These are phyloP conservation scores for Meleagris gallopavo DNA, from an alignment of 2,113 vertebrate genomes.

Conservation along the genomic window DNA sequence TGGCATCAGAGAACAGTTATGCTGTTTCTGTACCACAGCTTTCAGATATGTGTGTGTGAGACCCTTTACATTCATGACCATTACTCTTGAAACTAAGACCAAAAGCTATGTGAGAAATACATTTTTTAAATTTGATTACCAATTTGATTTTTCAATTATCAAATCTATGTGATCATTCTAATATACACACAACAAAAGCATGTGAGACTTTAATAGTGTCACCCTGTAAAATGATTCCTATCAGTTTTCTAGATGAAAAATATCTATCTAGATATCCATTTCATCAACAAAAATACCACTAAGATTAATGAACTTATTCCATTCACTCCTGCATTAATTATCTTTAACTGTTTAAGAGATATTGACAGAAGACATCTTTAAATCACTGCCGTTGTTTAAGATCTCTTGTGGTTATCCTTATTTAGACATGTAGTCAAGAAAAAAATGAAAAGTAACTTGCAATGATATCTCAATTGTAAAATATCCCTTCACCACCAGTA, in stretches of 20 bases:
- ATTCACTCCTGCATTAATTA: not conserved
- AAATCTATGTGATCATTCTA: not conserved
- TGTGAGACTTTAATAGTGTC: not conserved
- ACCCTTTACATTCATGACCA: not conserved
- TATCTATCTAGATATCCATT: not conserved
- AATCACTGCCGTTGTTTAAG: not conserved
- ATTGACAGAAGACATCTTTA: constrained; percentile 5
- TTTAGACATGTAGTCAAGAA: not conserved
- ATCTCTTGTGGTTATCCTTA: not conserved
- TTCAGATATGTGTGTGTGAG: not conserved
- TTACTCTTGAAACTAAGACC: not conserved
- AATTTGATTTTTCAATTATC: not conserved
- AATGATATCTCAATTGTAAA: constrained; percentile 2
- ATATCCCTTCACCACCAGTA: not conserved
- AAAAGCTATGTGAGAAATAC: not conserved
- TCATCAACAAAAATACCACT: not conserved
- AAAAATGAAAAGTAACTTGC: not conserved
- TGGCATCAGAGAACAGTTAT: not conserved
- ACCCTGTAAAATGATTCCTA: not conserved
- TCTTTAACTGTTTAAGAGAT: not conserved
- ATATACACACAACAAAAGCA: not conserved
- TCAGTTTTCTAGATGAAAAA: not conserved
- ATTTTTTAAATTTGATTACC: not conserved
- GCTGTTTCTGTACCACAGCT: not conserved
- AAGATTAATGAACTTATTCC: not conserved